phyloP scores from a whole-genome alignment of 2,113 vertebrate genomes.

The Neopipo cinnamomea region DNA sequence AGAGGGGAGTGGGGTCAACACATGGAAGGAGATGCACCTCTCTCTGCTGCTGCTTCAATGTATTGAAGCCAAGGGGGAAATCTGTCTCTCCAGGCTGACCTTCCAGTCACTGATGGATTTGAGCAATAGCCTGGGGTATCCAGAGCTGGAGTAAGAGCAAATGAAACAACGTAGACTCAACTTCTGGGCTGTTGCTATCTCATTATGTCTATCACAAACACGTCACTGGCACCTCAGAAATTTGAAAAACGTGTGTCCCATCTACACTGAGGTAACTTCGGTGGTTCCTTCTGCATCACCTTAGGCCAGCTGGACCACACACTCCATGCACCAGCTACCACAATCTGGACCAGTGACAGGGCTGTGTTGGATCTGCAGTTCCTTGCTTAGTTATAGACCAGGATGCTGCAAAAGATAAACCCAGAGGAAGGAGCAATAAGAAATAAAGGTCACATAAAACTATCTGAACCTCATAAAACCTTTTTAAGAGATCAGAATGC shows the following conservation, averaged over 20 bases:
- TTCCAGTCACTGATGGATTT: not conserved
- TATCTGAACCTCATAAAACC: not conserved
- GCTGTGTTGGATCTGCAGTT: too few relatives aligned
- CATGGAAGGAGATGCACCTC: not conserved
- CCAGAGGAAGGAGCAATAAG: not conserved
- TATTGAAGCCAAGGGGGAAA: not conserved
- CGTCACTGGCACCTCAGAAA: not conserved
- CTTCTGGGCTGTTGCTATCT: not conserved
- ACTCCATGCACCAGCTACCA: rapidly evolving
- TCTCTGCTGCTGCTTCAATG: not conserved
- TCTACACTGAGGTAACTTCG: not conserved
- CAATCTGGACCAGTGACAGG: too few relatives aligned
- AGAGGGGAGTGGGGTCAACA: not conserved
- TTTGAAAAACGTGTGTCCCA: not conserved
- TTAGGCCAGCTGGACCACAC: rapidly evolving
- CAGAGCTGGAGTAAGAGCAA: not conserved
- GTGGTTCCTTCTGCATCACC: not conserved
- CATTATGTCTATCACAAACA: not conserved
- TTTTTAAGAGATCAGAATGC: not conserved
- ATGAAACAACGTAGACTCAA: rapidly evolving
- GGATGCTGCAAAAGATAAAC: not conserved
- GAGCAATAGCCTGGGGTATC: not conserved
- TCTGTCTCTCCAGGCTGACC: not conserved
- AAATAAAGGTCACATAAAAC: not conserved
- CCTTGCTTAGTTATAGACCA: not conserved